These are phyloP conservation scores for Rhyacophila brunnea DNA, from an alignment of 1,140 invertebrate genomes.

Conservation along the genomic window DNA sequence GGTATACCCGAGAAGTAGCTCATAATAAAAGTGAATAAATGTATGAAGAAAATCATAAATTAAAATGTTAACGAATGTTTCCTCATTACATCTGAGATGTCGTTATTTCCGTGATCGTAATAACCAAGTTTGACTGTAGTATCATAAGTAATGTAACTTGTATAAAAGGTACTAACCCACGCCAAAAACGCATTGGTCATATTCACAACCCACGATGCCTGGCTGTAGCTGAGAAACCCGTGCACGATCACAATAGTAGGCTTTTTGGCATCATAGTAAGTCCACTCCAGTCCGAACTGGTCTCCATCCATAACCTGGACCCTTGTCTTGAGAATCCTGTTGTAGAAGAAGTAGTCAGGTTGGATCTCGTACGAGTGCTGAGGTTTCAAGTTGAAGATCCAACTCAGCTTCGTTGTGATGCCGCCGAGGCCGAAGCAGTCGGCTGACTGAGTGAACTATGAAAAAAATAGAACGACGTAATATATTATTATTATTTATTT, in stretches of 20 bases:
- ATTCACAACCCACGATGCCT: conserved; percentile 52
- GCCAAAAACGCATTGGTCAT: conserved; percentile 54
- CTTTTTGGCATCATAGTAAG: conserved; percentile 51
- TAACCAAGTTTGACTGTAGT: too few species aligned
- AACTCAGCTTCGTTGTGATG: conserved; percentile 35
- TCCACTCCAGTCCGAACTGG: conserved; percentile 60
- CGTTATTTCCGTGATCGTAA: too few species aligned
- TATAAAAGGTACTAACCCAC: conserved; percentile 49
- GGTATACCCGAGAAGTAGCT: too few species aligned
- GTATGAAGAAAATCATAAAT: too few species aligned
- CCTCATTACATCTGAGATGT: conserved; percentile 4
- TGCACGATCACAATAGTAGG: conserved; percentile 57
- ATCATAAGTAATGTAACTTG: too few species aligned
- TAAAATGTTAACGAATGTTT: conserved; percentile 5
- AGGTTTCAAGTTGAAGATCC: conserved; percentile 36
- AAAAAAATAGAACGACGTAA: neutral
- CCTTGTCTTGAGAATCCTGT: conserved; percentile 36
- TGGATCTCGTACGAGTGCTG: conserved; percentile 37
- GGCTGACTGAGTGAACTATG: conserved; percentile 23
- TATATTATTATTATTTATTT: neutral
- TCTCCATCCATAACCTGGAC: conserved; percentile 42
- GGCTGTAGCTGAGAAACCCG: conserved; percentile 58
- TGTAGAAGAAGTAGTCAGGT: conserved; percentile 42
- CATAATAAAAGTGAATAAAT: too few species aligned
- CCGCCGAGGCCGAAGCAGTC: conserved; percentile 44